Percentiles rank a stretch among this genome's conserved stretches.
Evolutionary conservation across 1,140 invertebrate species (phyloP).

Genomic region (Theocolax elegans): DNA sequence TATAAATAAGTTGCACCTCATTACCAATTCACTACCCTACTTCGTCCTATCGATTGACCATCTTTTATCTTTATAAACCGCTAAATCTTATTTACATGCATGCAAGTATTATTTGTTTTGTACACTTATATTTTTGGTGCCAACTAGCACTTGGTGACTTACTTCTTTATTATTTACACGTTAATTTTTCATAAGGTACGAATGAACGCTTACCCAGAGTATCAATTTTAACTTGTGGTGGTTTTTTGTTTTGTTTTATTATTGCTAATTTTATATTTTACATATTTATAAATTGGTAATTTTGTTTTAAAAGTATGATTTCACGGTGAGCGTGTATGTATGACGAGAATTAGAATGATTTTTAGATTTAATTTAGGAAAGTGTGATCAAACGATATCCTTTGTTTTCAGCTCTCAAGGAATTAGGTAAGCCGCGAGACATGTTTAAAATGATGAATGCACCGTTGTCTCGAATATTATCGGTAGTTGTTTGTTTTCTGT

Average conservation of each 20-base stretch:
- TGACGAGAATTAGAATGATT: not conserved
- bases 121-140: conserved; percentile 44
- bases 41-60: conserved; percentile 45
- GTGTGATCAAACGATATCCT: conserved; percentile 43
- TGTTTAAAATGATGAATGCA: conserved; percentile 59
- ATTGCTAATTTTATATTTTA: not conserved
- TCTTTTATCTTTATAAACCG: conserved; percentile 46
- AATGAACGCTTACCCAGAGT: conserved; percentile 29
- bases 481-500: conserved; percentile 46
- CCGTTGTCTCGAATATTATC: conserved; percentile 55
- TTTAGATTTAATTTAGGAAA: conserved; percentile 27
- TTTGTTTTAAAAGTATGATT: conserved; percentile 16
- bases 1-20: conserved; percentile 49
- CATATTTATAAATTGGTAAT: not conserved
- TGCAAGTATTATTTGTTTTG: conserved; percentile 60
- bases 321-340: conserved; percentile 49
- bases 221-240: conserved; percentile 14
- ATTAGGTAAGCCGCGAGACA: conserved; percentile 63
- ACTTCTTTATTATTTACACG: conserved; percentile 18
- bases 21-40: conserved; percentile 60
- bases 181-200: conserved; percentile 28
- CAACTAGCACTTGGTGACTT: conserved; percentile 5
- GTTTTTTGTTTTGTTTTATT: conserved; percentile 14
- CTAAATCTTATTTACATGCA: conserved; percentile 54
- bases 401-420: conserved; percentile 67